Conservation (phyloP, 1,140 invertebrate species). For the Caerostris darwini region DNA sequence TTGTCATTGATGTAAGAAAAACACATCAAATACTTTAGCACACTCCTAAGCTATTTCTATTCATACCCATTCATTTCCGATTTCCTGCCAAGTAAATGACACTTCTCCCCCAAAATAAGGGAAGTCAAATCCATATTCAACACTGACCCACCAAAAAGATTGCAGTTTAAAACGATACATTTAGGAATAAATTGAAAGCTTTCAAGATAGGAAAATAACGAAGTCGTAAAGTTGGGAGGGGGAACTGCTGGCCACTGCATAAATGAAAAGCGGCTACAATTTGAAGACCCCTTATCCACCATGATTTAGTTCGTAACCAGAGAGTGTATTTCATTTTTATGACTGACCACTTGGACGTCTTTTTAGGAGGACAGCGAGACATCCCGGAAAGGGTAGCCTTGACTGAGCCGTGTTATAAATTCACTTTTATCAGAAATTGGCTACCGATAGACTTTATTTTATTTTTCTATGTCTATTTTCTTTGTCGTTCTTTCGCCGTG, state of each 20-base stretch:
- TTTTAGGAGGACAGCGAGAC: neutral
- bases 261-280: neutral
- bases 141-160: neutral
- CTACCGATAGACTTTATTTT: neutral
- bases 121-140: neutral
- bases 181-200: constrained; percentile 22
- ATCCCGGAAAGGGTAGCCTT: neutral
- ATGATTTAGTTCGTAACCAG: constrained; percentile 33
- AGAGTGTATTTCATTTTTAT: constrained; percentile 39
- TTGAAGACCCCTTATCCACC: neutral
- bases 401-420: neutral
- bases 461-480: neutral
- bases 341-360: constrained; percentile 26
- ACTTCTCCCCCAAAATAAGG: neutral
- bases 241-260: neutral
- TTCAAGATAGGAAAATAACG: neutral
- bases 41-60: neutral
- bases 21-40: too few relatives aligned
- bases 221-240: neutral
- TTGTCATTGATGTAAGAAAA: too few relatives aligned
- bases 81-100: neutral
- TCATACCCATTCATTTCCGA: neutral
- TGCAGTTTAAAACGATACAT: neutral
- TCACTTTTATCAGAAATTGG: constrained; percentile 8
- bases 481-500: neutral